phyloP scores from a whole-genome alignment of 2,797 vertebrate genomes.

The Phalloptychus januarius region DNA sequence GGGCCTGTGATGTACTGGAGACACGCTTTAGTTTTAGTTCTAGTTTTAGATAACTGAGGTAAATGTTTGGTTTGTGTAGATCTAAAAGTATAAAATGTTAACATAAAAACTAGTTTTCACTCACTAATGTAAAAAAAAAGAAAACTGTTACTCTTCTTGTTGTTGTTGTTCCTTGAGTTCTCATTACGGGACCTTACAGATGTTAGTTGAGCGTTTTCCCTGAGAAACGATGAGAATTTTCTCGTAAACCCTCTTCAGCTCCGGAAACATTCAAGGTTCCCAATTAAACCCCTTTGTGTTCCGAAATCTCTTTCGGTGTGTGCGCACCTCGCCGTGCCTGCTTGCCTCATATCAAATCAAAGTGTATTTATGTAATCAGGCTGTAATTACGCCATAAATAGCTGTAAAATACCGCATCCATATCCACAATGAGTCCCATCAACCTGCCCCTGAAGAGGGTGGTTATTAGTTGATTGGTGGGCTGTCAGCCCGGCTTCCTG shows the following conservation, averaged over 20 bases:
- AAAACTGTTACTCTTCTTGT: background rate
- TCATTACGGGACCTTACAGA: background rate
- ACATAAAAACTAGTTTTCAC: background rate
- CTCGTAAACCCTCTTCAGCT: background rate
- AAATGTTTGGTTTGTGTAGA: background rate
- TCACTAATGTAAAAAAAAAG: background rate
- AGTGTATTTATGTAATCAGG: constrained; percentile 59
- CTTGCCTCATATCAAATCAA: constrained; percentile 39
- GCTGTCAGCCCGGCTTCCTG: constrained; percentile 71
- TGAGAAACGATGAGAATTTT: constrained; percentile 1
- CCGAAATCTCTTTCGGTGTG: constrained; percentile 3
- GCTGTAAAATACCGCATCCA: constrained; percentile 61
- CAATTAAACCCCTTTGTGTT: constrained; percentile 9
- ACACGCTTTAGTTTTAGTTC: background rate
- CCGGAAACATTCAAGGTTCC: constrained; percentile 12
- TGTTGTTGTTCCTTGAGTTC: background rate
- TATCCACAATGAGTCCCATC: constrained; percentile 50
- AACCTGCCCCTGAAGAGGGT: constrained; percentile 49
- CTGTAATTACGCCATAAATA: constrained; percentile 67
- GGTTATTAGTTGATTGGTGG: constrained; percentile 75
- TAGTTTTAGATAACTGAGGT: background rate
- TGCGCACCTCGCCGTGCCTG: constrained; percentile 20
- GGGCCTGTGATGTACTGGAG: background rate
- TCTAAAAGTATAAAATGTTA: background rate
- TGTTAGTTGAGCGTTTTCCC: background rate